Conservation (phyloP, 1,140 invertebrate species). For the Meteorus sp. region DNA sequence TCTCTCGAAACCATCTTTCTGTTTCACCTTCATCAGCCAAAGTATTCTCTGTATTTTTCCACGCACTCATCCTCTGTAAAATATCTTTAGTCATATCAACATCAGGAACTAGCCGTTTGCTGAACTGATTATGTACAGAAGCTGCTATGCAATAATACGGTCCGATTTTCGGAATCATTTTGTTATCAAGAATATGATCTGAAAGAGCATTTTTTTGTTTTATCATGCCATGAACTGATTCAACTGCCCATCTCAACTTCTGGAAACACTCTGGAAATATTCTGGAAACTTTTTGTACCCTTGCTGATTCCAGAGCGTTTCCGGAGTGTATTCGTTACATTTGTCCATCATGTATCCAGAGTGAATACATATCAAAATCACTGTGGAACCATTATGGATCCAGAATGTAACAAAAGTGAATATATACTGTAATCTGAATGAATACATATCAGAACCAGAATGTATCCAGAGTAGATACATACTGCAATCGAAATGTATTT, state of each 20-base stretch:
- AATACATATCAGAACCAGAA: no score
- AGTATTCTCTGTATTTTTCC: constrained; percentile 27
- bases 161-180: constrained; percentile 31
- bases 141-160: constrained; percentile 27
- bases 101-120: constrained; percentile 30
- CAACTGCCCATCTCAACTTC: constrained; percentile 43
- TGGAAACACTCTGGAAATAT: constrained; percentile 26
- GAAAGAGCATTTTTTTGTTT: constrained; percentile 32
- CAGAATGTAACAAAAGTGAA: no score
- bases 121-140: constrained; percentile 30
- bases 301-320: no score
- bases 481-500: no score
- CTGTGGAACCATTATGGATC: no score
- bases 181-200: constrained; percentile 35
- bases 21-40: constrained; percentile 27
- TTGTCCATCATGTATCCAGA: no score
- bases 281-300: no score
- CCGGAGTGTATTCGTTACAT: no score
- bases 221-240: constrained; percentile 42
- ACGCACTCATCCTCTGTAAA: constrained; percentile 21
- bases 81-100: constrained; percentile 21
- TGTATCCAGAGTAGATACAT: no score
- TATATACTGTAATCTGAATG: no score
- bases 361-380: no score
- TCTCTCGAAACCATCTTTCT: constrained; percentile 25